Percentiles rank a stretch among this genome's conserved stretches.
These are phyloP conservation scores for Leptinotarsa tumamoca DNA, from an alignment of 2,888 invertebrate species.

Conservation along the genomic window DNA sequence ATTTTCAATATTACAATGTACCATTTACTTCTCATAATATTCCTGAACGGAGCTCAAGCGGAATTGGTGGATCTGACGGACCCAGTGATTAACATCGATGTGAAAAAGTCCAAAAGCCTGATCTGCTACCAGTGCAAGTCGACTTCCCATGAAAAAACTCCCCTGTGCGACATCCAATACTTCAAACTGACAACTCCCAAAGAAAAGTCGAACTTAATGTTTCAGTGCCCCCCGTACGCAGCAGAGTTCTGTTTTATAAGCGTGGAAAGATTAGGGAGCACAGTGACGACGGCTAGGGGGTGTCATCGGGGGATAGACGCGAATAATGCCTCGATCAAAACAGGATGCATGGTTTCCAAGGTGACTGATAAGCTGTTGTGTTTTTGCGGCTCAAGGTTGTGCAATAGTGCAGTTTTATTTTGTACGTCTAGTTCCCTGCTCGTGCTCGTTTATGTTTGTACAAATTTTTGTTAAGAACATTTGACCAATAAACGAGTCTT, in stretches of 20 bases:
- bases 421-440: neutral
- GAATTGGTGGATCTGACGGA: neutral
- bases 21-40: neutral
- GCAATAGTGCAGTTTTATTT: slow-evolving; percentile 12
- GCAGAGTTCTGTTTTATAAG: slow-evolving; percentile 28
- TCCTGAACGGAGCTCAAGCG: neutral
- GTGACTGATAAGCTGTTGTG: slow-evolving; percentile 1
- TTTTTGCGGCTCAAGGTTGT: slow-evolving; percentile 30
- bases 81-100: neutral
- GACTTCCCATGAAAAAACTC: slow-evolving; percentile 11
- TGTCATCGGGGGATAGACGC: slow-evolving; percentile 19
- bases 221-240: slow-evolving; percentile 27
- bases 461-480: neutral
- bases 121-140: slow-evolving; percentile 34
- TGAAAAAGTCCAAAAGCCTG: slow-evolving; percentile 24
- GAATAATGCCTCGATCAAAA: slow-evolving; percentile 18
- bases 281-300: slow-evolving; percentile 14
- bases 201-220: slow-evolving; percentile 26
- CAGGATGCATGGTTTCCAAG: slow-evolving; percentile 23
- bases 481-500: no score
- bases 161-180: slow-evolving; percentile 26
- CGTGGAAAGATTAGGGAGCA: neutral
- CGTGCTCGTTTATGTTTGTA: neutral
- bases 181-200: slow-evolving; percentile 23
- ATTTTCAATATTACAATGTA: neutral